Percentiles rank a stretch among this genome's conserved stretches.
Conservation (phyloP, 2,888 invertebrate genomes). For the Clivina fossor region DNA sequence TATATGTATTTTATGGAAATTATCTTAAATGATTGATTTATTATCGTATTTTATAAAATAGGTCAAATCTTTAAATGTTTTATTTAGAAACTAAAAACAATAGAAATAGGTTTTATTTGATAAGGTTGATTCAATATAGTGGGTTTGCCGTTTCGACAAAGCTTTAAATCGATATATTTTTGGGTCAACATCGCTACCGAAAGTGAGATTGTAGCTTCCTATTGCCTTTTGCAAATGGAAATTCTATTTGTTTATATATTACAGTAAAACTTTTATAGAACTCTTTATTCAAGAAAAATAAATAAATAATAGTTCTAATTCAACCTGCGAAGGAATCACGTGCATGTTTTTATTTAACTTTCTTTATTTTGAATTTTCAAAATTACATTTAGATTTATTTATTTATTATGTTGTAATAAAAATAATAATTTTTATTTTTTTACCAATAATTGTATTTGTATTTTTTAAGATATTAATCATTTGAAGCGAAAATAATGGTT, state of each 20-base stretch:
- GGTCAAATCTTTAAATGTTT: neutral
- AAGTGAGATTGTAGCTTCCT: constrained; percentile 9
- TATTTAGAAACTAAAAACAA: neutral
- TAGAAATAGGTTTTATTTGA: neutral
- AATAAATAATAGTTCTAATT: neutral
- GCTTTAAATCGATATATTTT: constrained; percentile 24
- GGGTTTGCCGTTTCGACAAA: neutral
- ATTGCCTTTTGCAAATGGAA: neutral
- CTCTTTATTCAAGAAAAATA: neutral
- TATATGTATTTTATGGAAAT: neutral
- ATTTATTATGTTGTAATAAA: no score
- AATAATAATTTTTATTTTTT: no score
- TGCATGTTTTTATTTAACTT: neutral
- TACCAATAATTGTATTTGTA: no score
- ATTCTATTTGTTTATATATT: neutral
- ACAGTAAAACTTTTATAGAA: neutral
- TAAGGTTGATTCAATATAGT: neutral
- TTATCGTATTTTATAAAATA: neutral
- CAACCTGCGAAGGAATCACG: neutral
- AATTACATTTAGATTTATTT: no score
- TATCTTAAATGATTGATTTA: neutral
- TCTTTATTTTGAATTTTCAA: no score
- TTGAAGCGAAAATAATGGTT: no score
- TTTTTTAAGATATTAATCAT: no score
- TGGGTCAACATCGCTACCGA: constrained; percentile 23